Evolutionary conservation across 1,140 invertebrate species (phyloP), one percentile per base, ranked within the genome.

Genomic region (Probaryconus sp.): DNA sequence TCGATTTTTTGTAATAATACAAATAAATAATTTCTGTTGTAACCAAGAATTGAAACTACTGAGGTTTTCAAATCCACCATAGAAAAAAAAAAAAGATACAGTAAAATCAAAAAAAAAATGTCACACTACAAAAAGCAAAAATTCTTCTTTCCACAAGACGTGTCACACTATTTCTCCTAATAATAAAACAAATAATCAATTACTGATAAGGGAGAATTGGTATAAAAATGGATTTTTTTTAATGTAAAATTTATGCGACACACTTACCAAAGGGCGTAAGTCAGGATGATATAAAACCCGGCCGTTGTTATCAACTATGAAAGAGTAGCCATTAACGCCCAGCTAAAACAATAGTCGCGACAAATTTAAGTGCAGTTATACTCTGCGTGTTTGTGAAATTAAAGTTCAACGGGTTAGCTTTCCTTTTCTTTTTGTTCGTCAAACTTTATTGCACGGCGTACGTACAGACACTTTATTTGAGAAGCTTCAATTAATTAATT

Each of bases 281-380:
- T 99, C 97, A n/a, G 98, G 98, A 91, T 99, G 98, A 87, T 96
- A 98, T 38, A 99, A 89, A 67, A 98, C 92, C 85, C 98, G 95
- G 38, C 98, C 98, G 90, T 99, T 99, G 85, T 98, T 98, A 87
- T 97, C 96, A 75, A 98, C 94, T 83, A 97, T 94, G 89, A 98
- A 98, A 6, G 96, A 95, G 89, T 98, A 98, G 33, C 96, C 97
- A 90, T 98, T 98, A 31, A 96, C 95, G 65, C 97, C 97, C 71
- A 98, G 89, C 95, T 97, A 88, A 60, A 91, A 91, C 77, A 77
- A 81, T 76, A 53, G 37, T 64, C 13, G 50, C 28, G 13, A 70
- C 43, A 61, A 48, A 43, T 53, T 72, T 58, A 37, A 76, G 42
- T 69, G 48, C 45, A 61, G 65, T 67, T 60, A 64, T 21, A 60